phyloP scores from a whole-genome alignment of 2,888 invertebrate species.

The Helobdella robusta region DNA sequence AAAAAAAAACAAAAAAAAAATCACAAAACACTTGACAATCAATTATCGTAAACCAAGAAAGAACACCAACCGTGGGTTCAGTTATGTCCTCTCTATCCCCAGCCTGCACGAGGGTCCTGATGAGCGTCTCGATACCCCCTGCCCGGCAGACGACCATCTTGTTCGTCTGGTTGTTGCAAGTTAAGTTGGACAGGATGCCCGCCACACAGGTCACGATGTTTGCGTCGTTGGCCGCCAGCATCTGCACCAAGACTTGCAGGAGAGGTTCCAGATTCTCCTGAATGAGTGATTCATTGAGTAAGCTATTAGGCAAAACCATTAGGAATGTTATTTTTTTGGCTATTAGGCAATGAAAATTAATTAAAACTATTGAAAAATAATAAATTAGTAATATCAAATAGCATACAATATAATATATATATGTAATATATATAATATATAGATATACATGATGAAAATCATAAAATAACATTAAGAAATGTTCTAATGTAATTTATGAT shows the following conservation, averaged over 20 bases:
- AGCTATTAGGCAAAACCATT: no score
- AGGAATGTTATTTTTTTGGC: no score
- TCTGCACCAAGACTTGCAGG: conserved; percentile 70
- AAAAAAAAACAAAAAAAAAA: background rate
- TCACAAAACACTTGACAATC: background rate
- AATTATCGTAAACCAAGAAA: background rate
- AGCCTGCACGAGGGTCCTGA: conserved; percentile 67
- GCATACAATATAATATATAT: no score
- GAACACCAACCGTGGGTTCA: conserved; percentile 71
- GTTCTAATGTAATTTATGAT: no score
- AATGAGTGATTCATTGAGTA: no score
- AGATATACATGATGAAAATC: no score
- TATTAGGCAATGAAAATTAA: no score
- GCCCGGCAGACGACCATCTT: conserved; percentile 79
- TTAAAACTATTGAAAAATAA: background rate
- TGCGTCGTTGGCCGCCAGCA: conserved; percentile 80
- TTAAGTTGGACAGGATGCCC: conserved; percentile 93
- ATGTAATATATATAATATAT: no score
- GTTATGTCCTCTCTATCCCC: conserved; percentile 90
- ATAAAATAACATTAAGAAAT: no score
- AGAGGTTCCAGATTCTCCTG: conserved; percentile 66
- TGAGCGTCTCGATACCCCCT: conserved; percentile 90
- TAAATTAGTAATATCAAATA: no score
- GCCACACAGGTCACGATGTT: conserved; percentile 94
- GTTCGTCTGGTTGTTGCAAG: conserved; percentile 97